Evolutionary conservation across 2,797 vertebrate genomes (phyloP).

Genomic region (Accipiter superciliosus): DNA sequence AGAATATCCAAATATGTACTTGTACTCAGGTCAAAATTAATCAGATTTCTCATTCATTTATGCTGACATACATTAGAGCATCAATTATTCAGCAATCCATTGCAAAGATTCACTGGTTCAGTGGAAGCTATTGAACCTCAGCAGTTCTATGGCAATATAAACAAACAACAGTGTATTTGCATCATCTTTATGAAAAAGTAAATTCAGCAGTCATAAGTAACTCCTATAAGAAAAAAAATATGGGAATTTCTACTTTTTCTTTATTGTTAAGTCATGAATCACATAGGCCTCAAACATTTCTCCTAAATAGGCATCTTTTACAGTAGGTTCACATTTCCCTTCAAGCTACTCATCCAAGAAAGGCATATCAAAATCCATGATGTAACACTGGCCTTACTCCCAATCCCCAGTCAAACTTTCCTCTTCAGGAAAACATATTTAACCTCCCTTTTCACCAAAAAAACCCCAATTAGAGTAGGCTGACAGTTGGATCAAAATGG

Average conservation of each 20-base stretch:
- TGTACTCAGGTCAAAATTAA: constrained; percentile 15
- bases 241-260: background rate
- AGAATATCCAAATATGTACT: background rate
- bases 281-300: background rate
- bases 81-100: background rate
- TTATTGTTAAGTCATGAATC: background rate
- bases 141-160: background rate
- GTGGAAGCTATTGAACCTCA: background rate
- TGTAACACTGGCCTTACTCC: background rate
- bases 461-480: background rate
- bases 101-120: background rate
- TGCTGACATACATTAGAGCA: background rate
- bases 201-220: background rate
- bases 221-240: background rate
- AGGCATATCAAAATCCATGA: background rate
- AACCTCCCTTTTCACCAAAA: background rate
- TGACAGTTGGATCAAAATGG: background rate
- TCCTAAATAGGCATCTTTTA: background rate
- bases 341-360: background rate
- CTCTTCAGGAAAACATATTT: background rate
- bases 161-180: background rate
- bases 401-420: background rate
- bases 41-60: background rate
- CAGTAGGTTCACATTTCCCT: background rate
- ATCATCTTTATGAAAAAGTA: background rate